phyloP scores from a whole-genome alignment of 2,888 invertebrate species.

The Tipula confusa region DNA sequence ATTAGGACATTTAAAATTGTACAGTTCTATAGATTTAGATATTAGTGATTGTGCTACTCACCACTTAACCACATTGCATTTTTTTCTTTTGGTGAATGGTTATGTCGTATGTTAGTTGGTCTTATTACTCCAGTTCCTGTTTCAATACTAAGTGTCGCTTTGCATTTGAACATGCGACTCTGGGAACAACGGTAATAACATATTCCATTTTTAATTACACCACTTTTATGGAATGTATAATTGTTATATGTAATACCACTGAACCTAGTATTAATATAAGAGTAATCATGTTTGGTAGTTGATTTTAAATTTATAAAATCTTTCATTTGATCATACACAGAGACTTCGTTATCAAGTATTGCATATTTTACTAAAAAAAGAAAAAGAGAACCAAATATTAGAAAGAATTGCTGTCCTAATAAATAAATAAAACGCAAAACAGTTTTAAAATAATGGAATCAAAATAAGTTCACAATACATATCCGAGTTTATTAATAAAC shows the following conservation, averaged over 20 bases:
- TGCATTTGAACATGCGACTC: constrained; percentile 32
- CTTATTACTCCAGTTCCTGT: constrained; percentile 29
- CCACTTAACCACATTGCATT: constrained; percentile 31
- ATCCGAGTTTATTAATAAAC: neutral
- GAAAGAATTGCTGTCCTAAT: no score
- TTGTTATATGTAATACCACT: constrained; percentile 33
- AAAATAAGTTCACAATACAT: neutral
- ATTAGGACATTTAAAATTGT: neutral
- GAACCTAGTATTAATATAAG: neutral
- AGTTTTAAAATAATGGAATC: neutral
- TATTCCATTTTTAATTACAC: constrained; percentile 35
- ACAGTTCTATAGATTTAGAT: neutral
- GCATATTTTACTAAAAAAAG: neutral
- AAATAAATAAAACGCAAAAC: neutral
- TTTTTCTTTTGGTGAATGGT: constrained; percentile 34
- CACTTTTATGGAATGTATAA: constrained; percentile 35
- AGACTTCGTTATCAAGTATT: neutral
- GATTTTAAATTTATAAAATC: neutral
- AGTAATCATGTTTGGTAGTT: neutral
- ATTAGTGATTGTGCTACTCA: neutral
- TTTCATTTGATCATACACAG: neutral
- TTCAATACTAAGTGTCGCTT: constrained; percentile 34
- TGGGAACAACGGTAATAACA: constrained; percentile 35
- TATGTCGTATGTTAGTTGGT: constrained; percentile 34
- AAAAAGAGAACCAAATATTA: neutral